phyloP scores from a whole-genome alignment of 2,113 vertebrate species.

The Paradoxurus hermaphroditus region DNA sequence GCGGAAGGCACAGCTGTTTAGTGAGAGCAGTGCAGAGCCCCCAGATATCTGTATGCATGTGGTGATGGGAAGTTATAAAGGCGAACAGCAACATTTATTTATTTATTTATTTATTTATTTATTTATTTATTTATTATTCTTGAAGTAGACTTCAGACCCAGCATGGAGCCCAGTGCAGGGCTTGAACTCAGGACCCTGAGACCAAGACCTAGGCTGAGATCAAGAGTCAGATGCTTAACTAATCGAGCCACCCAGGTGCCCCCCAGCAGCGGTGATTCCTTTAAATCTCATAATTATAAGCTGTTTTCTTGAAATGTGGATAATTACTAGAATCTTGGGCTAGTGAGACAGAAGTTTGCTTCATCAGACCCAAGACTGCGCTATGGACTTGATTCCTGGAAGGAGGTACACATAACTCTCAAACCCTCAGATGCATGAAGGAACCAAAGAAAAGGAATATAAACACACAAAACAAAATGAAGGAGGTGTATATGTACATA shows the following conservation, averaged over 20 bases:
- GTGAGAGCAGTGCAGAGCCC: neutral
- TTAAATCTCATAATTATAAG: neutral
- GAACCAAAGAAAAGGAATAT: neutral
- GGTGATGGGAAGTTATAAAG: neutral
- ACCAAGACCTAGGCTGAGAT: too few species aligned
- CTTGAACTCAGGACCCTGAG: too few species aligned
- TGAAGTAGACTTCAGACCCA: too few species aligned
- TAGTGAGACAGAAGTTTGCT: neutral
- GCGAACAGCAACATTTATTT: too few species aligned
- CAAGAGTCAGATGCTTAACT: too few species aligned
- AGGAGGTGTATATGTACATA: accelerated
- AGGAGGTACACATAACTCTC: neutral
- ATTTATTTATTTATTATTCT: too few species aligned
- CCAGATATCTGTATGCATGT: neutral
- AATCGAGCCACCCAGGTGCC: too few species aligned
- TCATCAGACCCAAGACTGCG: neutral
- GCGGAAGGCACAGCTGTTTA: neutral
- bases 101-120: too few species aligned
- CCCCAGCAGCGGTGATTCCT: neutral
- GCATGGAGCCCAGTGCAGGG: too few species aligned
- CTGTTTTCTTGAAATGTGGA: neutral
- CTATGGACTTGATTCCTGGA: neutral
- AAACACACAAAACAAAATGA: neutral
- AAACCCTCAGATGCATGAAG: neutral
- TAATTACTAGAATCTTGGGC: neutral